These are phyloP conservation scores for Caretta caretta DNA, from an alignment of 2,113 vertebrate species.

Conservation along the genomic window DNA sequence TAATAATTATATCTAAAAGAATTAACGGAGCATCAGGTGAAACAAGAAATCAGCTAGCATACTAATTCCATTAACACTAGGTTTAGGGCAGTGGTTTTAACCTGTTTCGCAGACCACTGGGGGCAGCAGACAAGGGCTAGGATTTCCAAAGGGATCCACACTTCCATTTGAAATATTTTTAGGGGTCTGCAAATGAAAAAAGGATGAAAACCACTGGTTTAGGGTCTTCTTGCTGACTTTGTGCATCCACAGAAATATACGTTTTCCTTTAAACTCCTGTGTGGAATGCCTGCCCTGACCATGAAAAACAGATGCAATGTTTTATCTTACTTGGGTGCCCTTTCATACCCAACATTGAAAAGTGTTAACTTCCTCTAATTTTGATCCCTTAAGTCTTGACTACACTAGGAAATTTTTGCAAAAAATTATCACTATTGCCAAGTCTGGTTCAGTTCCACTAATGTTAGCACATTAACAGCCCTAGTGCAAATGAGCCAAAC, in stretches of 20 bases:
- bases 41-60: not conserved
- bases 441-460: not conserved
- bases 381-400: not conserved
- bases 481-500: not conserved
- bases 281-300: not conserved
- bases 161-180: no score
- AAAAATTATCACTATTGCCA: not conserved
- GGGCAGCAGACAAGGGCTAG: no score
- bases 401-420: not conserved
- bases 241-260: not conserved
- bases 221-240: not conserved
- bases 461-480: not conserved
- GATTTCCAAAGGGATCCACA: no score
- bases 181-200: no score
- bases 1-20: not conserved
- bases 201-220: not conserved
- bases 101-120: no score
- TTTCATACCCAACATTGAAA: not conserved
- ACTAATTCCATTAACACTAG: not conserved
- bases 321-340: not conserved
- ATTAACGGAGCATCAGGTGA: not conserved
- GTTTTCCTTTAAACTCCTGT: not conserved
- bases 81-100: no score
- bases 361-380: not conserved
- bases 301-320: not conserved